Conservation (phyloP, 2,113 vertebrate species). For the Propithecus coquereli region DNA sequence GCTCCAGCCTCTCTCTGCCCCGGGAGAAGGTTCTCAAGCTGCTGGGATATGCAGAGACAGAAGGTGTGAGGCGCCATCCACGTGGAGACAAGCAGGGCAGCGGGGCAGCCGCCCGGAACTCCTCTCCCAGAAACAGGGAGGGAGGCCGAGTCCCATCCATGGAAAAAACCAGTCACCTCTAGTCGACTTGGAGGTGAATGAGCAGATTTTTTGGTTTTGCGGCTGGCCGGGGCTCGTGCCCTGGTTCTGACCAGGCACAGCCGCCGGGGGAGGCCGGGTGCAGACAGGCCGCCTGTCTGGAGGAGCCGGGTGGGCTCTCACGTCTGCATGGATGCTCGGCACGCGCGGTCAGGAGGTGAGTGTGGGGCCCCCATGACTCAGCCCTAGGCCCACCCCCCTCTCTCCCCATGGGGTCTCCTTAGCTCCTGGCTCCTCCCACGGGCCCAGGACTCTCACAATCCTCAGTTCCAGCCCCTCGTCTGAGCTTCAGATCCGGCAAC, state of each 20-base stretch:
- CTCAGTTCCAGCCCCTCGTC: neutral
- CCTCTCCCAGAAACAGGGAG: neutral
- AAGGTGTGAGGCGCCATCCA: neutral
- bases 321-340: fast-evolving
- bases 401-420: fast-evolving
- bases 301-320: neutral
- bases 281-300: neutral
- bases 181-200: neutral
- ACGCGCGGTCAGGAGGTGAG: neutral
- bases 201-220: neutral
- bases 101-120: fast-evolving
- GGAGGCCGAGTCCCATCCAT: neutral
- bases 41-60: fast-evolving
- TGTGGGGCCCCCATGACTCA: fast-evolving
- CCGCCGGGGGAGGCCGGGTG: neutral
- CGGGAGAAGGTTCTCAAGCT: neutral
- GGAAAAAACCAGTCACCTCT: neutral
- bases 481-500: neutral
- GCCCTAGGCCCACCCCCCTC: neutral
- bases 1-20: neutral
- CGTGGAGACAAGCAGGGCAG: neutral
- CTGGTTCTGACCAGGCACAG: neutral
- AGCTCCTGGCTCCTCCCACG: too few species aligned
- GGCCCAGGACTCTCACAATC: neutral
- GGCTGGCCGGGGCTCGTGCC: neutral